Percentiles rank a stretch among this genome's conserved stretches.
These are phyloP conservation scores for Myoxocephalus aenaeus DNA, from an alignment of 2,797 vertebrate species.

Conservation along the genomic window DNA sequence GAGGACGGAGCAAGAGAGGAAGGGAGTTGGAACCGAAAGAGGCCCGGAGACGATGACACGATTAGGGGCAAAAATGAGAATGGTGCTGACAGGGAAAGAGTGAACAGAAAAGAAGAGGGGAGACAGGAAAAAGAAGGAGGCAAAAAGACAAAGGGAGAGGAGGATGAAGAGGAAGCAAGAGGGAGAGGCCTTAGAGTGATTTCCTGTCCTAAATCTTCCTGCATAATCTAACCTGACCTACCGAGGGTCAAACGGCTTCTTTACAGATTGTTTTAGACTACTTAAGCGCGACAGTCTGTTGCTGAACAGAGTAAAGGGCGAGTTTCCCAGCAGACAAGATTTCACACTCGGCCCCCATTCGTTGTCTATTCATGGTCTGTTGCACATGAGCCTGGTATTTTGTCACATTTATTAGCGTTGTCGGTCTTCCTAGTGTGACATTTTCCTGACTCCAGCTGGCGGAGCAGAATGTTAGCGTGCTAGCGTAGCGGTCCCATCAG, in stretches of 20 bases:
- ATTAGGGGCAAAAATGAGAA: slow-evolving; percentile 34
- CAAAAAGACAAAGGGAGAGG: slow-evolving; percentile 40
- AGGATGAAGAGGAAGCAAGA: slow-evolving; percentile 33
- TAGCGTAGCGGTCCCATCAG: not conserved
- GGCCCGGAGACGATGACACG: slow-evolving; percentile 29
- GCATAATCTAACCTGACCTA: slow-evolving; percentile 48
- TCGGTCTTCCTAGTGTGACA: not conserved
- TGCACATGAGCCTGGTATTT: not conserved
- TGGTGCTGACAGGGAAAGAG: slow-evolving; percentile 32
- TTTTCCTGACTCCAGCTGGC: not conserved
- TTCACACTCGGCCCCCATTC: slow-evolving; percentile 9
- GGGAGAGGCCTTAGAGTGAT: slow-evolving; percentile 41
- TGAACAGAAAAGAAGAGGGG: slow-evolving; percentile 12
- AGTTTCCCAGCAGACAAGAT: slow-evolving; percentile 17
- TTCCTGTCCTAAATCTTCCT: slow-evolving; percentile 65
- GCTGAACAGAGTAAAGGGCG: not conserved
- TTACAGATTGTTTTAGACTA: slow-evolving; percentile 7
- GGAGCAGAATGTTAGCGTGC: not conserved
- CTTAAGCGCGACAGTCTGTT: slow-evolving; percentile 10
- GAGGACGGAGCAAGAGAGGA: slow-evolving; percentile 21
- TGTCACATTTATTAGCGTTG: not conserved
- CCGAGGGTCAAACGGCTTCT: slow-evolving; percentile 41
- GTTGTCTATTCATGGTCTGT: not conserved
- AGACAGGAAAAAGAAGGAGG: slow-evolving; percentile 2
- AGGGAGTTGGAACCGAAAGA: slow-evolving; percentile 7